phyloP scores from a whole-genome alignment of 2,113 vertebrate genomes.

The Petrocephalus microphthalmus region DNA sequence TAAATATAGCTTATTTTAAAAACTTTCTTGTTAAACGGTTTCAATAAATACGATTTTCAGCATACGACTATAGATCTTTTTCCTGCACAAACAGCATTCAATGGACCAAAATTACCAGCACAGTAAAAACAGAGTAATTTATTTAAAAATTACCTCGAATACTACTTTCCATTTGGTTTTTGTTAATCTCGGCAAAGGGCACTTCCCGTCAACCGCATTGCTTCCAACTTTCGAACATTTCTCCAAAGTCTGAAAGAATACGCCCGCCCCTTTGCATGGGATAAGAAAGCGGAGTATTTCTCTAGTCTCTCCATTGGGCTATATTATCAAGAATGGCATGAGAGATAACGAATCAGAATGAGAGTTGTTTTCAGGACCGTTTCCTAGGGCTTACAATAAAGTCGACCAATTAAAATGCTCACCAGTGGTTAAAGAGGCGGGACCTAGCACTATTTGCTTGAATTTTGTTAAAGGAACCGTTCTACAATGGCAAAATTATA shows the following conservation, averaged over 20 bases:
- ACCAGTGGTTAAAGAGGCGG: not conserved
- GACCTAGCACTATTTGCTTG: not conserved
- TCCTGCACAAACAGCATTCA: not conserved
- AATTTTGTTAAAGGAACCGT: not conserved
- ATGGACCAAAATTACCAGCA: not conserved
- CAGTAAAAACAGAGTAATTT: not conserved
- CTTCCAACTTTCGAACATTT: conserved; percentile 27
- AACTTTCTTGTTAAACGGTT: not conserved
- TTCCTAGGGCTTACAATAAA: not conserved
- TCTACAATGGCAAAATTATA: not conserved
- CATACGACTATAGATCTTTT: not conserved
- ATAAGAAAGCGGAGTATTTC: not conserved
- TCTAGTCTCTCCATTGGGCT: conserved; percentile 36
- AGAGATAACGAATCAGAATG: conserved; percentile 15
- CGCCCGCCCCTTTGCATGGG: conserved; percentile 42
- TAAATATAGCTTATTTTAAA: not conserved
- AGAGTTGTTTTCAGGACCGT: not conserved
- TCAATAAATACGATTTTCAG: not conserved
- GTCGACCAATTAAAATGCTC: conserved; percentile 7
- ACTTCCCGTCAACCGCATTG: conserved; percentile 4
- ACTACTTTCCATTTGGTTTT: conserved; percentile 32
- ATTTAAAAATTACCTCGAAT: conserved; percentile 31
- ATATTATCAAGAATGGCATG: conserved; percentile 29
- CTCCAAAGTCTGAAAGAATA: conserved; percentile 32
- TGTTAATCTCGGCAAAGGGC: not conserved